phyloP scores from a whole-genome alignment of 2,888 invertebrate genomes.

The Panzeria rudis region DNA sequence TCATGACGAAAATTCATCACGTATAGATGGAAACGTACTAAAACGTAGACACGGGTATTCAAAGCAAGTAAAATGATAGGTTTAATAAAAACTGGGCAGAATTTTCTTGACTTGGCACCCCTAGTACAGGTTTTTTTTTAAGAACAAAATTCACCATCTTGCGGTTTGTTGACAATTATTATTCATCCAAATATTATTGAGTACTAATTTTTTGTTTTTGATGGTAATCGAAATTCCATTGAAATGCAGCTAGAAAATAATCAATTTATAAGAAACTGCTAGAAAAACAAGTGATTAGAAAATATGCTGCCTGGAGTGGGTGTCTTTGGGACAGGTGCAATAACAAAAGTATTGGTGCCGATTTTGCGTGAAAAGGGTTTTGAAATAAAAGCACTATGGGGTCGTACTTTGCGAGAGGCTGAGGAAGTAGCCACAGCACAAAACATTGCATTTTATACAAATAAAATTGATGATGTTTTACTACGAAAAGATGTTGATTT shows the following conservation, averaged over 20 bases:
- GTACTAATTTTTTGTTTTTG: too few relatives aligned
- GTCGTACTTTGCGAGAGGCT: constrained; percentile 89
- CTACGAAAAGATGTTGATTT: constrained; percentile 96
- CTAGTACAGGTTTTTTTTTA: too few relatives aligned
- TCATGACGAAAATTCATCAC: too few relatives aligned
- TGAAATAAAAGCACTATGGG: constrained; percentile 97
- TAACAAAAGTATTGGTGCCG: constrained; percentile 91
- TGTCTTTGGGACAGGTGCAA: constrained; percentile 93
- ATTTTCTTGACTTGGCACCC: too few relatives aligned
- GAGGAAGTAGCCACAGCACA: constrained; percentile 91
- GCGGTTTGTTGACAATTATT: too few relatives aligned
- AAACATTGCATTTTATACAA: constrained; percentile 93
- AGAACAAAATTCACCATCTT: too few relatives aligned
- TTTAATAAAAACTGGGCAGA: too few relatives aligned
- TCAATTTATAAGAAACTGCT: not conserved
- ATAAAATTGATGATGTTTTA: constrained; percentile 96
- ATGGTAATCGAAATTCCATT: constrained; percentile 1
- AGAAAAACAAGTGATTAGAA: not conserved
- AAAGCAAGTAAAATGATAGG: too few relatives aligned
- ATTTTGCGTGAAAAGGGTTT: constrained; percentile 96
- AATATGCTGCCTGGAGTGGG: constrained; percentile 92
- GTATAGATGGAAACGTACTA: too few relatives aligned
- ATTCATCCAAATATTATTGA: too few relatives aligned
- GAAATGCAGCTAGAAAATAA: constrained; percentile 36
- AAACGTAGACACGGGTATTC: too few relatives aligned